phyloP scores from a whole-genome alignment of 2,888 invertebrate genomes.

The Camptogramma bilineatum region DNA sequence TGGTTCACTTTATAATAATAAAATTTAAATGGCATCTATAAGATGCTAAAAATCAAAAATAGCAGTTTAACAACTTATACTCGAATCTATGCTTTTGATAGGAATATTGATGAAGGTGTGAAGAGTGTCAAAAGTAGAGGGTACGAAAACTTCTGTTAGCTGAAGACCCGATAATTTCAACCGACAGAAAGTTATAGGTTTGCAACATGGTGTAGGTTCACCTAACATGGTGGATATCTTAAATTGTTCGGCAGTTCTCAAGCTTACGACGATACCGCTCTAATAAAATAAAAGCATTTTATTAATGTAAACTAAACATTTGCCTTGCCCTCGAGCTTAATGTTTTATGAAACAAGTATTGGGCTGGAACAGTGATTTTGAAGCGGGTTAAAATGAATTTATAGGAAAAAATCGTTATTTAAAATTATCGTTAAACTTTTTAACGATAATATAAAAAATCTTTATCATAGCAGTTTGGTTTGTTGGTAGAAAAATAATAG shows the following conservation, averaged over 20 bases:
- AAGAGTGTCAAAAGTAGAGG: neutral
- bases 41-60: neutral
- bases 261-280: no score
- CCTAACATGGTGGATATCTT: no score
- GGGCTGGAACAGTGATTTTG: no score
- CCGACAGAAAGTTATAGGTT: neutral
- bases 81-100: neutral
- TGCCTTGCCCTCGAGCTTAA: constrained; percentile 56
- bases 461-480: no score
- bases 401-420: no score
- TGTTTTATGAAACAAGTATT: constrained; percentile 59
- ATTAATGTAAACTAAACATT: constrained; percentile 59
- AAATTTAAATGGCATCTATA: neutral
- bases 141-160: neutral
- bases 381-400: no score
- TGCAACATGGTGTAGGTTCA: neutral
- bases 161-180: neutral
- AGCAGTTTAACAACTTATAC: neutral
- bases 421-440: no score
- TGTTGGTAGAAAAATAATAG: no score
- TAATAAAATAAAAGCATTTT: no score
- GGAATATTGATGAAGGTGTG: neutral
- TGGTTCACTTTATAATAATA: no score
- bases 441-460: no score
- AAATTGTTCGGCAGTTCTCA: no score